A percentile compares a stretch with the other conserved stretches of the same genome.
Conservation (phyloP, 2,888 invertebrate species). For the Sphaerophoria rueppellii region DNA sequence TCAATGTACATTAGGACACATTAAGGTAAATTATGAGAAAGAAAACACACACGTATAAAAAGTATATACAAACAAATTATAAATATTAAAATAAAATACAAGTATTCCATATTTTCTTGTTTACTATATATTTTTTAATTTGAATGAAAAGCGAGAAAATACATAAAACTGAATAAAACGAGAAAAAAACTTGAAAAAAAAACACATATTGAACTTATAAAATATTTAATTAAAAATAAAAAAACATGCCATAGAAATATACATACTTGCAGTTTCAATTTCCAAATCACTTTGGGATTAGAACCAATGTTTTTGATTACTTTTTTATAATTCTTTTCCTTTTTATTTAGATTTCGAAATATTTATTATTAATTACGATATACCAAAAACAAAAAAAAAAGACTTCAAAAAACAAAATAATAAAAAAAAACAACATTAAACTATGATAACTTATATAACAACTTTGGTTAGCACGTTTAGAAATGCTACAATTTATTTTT, state of each 20-base stretch:
- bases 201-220: neutral
- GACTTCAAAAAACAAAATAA: conserved; percentile 46
- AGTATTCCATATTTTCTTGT: conserved; percentile 66
- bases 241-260: conserved; percentile 44
- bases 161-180: conserved; percentile 31
- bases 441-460: conserved; percentile 39
- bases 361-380: conserved; percentile 32
- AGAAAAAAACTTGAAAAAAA: conserved; percentile 15
- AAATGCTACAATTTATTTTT: conserved; percentile 67
- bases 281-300: neutral
- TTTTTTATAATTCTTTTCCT: neutral
- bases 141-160: conserved; percentile 27
- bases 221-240: conserved; percentile 8
- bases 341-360: conserved; percentile 38
- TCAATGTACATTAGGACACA: conserved; percentile 73
- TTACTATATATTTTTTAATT: conserved; percentile 62
- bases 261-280: conserved; percentile 34
- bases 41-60: conserved; percentile 10
- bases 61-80: conserved; percentile 32
- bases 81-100: conserved; percentile 40
- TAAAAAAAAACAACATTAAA: conserved; percentile 50
- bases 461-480: conserved; percentile 68
- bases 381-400: conserved; percentile 66
- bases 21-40: conserved; percentile 43
- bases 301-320: conserved; percentile 13